Base-by-base conservation (phyloP, 2,797 vertebrate species). In the Tapera naevia region DNA sequence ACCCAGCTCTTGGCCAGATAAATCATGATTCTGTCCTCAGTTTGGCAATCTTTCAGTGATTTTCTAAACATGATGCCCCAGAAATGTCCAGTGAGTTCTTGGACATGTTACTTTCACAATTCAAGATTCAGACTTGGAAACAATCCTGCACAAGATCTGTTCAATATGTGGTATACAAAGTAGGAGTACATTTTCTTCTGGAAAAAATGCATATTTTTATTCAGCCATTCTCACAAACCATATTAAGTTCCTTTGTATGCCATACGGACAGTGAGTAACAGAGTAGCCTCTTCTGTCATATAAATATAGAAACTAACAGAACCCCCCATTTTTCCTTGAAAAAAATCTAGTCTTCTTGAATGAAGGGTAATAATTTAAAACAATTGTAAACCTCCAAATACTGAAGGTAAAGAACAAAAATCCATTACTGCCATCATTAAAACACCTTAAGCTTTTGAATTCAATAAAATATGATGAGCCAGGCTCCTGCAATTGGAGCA, bases 11-110 rank as follows among this genome's bases (percentile, higher is more conserved):
- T 2, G 6, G 65, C 25, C 66, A 86, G 73, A 61, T 50, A 84
- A 25, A 25, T 90, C 51, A 41, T 13, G 23, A 11, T 73, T 89
- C 76, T 86, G 53, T 57, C 62, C 64, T 73, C 16, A 64, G 35
- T 61, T 81, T 73, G 62, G 79, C 62, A 88, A 9, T 39, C 15
- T 70, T 62, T 57, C 24, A 33, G n/a, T 86, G 76, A 33, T 76
- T 76, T 53, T 86, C 80, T 75, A 43, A 89, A 86, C 6, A 7
- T 25, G 57, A 85, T 80, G 56, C 37, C 50, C 50, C 53, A 74
- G 45, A 61, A 78, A 76, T 16, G 65, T 45, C 85, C 85, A 88
- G 76, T 41, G 80, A 74, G 73, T 45, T 83, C 82, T 76, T 88
- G 87, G 57, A 41, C 69, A 35, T 2, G 4, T 10, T 79, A 4